These are phyloP conservation scores for Ostrea edulis DNA, from an alignment of 1,140 invertebrate genomes.

Conservation along the genomic window DNA sequence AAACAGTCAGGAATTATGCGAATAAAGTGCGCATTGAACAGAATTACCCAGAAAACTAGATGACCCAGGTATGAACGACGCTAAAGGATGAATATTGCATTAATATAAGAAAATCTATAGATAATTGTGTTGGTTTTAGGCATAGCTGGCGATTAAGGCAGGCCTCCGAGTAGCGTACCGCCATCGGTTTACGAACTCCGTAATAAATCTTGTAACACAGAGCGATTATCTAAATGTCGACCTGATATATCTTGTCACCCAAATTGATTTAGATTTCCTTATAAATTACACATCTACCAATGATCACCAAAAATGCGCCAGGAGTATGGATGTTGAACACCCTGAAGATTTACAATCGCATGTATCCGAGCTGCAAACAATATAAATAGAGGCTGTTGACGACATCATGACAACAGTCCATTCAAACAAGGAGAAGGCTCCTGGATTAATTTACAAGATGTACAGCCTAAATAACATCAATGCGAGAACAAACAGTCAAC, in stretches of 20 bases:
- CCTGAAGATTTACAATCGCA: neutral
- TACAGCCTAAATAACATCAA: neutral
- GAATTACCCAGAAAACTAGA: neutral
- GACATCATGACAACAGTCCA: neutral
- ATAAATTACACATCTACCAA: conserved; percentile 28
- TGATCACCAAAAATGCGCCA: conserved; percentile 21
- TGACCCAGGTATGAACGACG: conserved; percentile 10
- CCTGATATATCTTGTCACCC: conserved; percentile 19
- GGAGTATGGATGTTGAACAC: conserved; percentile 31
- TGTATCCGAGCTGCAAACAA: conserved; percentile 1
- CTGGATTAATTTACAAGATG: conserved; percentile 19
- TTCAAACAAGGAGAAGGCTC: neutral
- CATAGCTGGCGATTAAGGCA: conserved; percentile 22
- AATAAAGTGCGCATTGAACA: conserved; percentile 8
- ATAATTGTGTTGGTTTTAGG: conserved; percentile 28
- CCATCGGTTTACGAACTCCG: neutral
- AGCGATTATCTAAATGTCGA: conserved; percentile 24
- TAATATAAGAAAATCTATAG: conserved; percentile 38
- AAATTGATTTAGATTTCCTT: conserved; percentile 36
- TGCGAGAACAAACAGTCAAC: conserved; percentile 7
- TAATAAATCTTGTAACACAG: conserved; percentile 29
- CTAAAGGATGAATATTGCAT: conserved; percentile 21
- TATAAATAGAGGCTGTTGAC: neutral
- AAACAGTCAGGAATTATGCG: neutral
- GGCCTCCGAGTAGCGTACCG: neutral